Conservation (phyloP, 1,140 invertebrate species). For the Sarcophaga bullata region DNA sequence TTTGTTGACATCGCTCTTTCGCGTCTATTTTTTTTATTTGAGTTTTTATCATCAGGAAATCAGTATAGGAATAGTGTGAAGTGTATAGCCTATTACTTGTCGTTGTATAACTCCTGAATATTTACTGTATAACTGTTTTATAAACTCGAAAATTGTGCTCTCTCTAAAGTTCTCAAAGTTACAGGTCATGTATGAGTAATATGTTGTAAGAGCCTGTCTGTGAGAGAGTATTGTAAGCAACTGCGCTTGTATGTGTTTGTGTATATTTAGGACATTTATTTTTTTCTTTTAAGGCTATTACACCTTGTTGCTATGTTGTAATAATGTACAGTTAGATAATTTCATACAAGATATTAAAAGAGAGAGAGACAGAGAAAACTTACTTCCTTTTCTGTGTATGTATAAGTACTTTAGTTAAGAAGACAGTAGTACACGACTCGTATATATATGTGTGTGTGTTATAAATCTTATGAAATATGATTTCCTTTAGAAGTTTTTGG, state of each 20-base stretch:
- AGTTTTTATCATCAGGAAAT: slow-evolving; percentile 1
- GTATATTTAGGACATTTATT: not conserved
- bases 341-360: not conserved
- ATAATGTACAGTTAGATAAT: slow-evolving; percentile 58
- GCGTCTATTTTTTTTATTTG: slow-evolving; percentile 46
- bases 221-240: too few relatives aligned
- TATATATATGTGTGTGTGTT: too few relatives aligned
- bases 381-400: not conserved
- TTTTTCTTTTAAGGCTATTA: slow-evolving; percentile 11
- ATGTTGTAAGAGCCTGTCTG: not conserved
- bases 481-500: slow-evolving; percentile 14
- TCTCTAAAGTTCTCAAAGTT: slow-evolving; percentile 26
- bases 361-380: not conserved
- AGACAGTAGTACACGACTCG: not conserved
- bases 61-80: not conserved
- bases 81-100: not conserved
- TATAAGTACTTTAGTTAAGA: not conserved
- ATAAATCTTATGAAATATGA: slow-evolving; percentile 1
- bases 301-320: slow-evolving; percentile 48
- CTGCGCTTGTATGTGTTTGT: not conserved
- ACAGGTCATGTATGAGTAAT: slow-evolving; percentile 17
- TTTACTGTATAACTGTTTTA: not conserved
- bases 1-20: slow-evolving; percentile 64
- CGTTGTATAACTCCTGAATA: not conserved
- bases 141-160: not conserved